Conservation (phyloP, 2,113 vertebrate species). For the Ciconia maguari region DNA sequence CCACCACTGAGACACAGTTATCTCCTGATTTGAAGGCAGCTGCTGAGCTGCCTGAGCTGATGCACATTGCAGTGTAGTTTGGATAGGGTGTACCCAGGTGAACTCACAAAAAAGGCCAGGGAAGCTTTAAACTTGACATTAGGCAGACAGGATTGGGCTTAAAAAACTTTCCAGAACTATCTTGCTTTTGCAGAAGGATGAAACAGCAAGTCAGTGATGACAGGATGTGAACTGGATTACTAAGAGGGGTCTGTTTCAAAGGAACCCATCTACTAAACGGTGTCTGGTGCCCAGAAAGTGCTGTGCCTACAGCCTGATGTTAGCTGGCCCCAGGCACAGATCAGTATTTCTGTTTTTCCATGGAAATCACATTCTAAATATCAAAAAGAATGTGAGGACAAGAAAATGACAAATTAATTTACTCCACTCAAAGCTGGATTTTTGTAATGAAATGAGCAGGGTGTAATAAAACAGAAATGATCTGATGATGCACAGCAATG, state of each 20-base stretch:
- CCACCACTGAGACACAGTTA: neutral
- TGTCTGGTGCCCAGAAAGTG: neutral
- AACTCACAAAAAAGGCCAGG: neutral
- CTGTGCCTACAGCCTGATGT: neutral
- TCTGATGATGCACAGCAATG: neutral
- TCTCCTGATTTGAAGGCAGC: neutral
- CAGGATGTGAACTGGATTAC: neutral
- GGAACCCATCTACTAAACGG: neutral
- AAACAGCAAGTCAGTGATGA: neutral
- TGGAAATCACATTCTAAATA: neutral
- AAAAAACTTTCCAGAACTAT: neutral
- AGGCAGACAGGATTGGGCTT: neutral
- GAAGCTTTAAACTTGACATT: neutral
- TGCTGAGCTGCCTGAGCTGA: neutral
- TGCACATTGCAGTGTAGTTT: neutral
- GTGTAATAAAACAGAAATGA: conserved; percentile 29
- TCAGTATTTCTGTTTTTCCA: neutral
- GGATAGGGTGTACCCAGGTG: neutral
- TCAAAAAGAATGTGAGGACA: neutral
- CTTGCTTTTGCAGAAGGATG: neutral
- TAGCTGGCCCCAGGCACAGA: neutral
- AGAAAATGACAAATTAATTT: neutral
- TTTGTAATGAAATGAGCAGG: neutral
- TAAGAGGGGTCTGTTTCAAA: neutral
- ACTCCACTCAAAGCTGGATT: neutral